These are phyloP conservation scores for Eutolmus rufibarbis DNA, from an alignment of 2,888 invertebrate genomes.

Conservation along the genomic window DNA sequence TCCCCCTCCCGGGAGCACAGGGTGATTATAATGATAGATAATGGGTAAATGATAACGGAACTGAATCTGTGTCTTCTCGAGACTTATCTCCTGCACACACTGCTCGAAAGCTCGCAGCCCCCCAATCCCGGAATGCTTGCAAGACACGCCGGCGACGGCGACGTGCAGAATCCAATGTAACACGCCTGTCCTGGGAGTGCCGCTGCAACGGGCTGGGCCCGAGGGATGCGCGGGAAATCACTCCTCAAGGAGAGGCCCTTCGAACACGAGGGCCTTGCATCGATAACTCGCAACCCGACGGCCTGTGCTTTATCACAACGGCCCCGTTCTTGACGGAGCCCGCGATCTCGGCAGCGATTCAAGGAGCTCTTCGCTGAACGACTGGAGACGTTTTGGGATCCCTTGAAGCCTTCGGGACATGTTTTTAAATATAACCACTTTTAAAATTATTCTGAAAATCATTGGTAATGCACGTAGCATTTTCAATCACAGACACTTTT, in stretches of 20 bases:
- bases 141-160: neutral
- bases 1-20: neutral
- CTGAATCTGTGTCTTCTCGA: conserved; percentile 20
- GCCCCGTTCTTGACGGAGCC: neutral
- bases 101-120: neutral
- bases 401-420: neutral
- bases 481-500: too few relatives aligned
- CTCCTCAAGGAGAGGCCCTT: neutral
- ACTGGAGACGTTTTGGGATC: neutral
- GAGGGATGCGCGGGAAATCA: neutral
- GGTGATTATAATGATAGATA: conserved; percentile 35
- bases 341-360: neutral
- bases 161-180: neutral
- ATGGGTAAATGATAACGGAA: conserved; percentile 30
- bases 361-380: conserved; percentile 6
- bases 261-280: neutral
- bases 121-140: neutral
- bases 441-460: neutral
- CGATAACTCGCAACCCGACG: neutral
- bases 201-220: neutral
- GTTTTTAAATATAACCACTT: neutral
- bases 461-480: too few relatives aligned
- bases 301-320: neutral
- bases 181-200: neutral
- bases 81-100: conserved; percentile 11